These are phyloP conservation scores for Odontomachus brunneus DNA, from an alignment of 1,140 invertebrate species.

Conservation along the genomic window DNA sequence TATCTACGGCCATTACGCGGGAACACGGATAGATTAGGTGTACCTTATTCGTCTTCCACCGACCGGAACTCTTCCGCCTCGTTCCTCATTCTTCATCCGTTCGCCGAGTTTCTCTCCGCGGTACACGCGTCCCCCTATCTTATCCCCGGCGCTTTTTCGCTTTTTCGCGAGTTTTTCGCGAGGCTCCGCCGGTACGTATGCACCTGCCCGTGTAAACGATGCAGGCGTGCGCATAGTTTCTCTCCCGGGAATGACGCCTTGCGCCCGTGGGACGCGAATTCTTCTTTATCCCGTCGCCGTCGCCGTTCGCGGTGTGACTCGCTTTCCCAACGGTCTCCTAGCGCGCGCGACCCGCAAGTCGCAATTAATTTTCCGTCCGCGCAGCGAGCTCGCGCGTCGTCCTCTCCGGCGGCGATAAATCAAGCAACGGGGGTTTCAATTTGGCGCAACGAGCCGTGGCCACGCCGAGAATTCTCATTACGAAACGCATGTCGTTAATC, in stretches of 20 bases:
- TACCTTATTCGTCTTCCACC: constrained; percentile 58
- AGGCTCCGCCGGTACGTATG: not conserved
- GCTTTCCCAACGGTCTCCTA: not conserved
- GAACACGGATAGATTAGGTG: constrained; percentile 58
- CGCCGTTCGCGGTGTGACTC: not conserved
- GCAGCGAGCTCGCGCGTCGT: too few relatives aligned
- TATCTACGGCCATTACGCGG: constrained; percentile 25
- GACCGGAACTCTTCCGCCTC: constrained; percentile 38
- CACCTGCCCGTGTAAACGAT: not conserved
- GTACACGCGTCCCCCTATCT: constrained; percentile 29
- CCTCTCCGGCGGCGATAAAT: constrained; percentile 63
- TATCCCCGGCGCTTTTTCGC: not conserved
- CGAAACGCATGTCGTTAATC: constrained; percentile 59
- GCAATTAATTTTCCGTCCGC: constrained; percentile 68
- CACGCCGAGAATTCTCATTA: constrained; percentile 57
- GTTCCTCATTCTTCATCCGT: constrained; percentile 21
- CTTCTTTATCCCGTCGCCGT: constrained; percentile 46
- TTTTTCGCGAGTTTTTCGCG: constrained; percentile 6
- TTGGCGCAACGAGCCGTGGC: constrained; percentile 50
- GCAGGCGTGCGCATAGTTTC: not conserved
- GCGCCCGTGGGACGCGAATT: constrained; percentile 43
- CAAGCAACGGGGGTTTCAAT: constrained; percentile 65
- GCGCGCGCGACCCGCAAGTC: constrained; percentile 38
- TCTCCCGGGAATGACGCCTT: not conserved
- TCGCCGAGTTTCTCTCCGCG: not conserved